Base-by-base conservation (phyloP, 2,797 vertebrate species). In the Meda fulgida region DNA sequence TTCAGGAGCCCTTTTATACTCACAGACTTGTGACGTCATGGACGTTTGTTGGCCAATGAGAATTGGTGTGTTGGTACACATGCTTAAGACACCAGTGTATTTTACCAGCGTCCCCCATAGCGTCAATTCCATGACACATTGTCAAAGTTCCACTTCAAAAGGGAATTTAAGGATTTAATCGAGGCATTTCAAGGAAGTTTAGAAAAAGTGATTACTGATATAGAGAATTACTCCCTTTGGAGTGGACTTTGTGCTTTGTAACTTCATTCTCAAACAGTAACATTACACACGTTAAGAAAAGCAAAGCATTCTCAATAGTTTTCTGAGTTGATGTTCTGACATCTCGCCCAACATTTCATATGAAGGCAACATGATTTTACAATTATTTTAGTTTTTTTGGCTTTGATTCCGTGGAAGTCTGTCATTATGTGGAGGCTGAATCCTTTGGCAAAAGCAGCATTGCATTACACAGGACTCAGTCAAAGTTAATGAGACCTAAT, bases 401-500 rank as follows among this genome's bases (percentile, higher is more conserved):
- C 40, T 79, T 66, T 1, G 38, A 48, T 48, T 79, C 2, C 16
- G 19, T 31, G 58, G 7, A 79, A 31, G 26, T 23, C 55, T 78
- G 23, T 78, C 38, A 1, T 31, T 46, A 18, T 19, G 14, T 67
- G 7, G 9, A 18, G 34, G 26, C 72, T 84, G 26, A 85, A 79
- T 48, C 34, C 5, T 83, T 85, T 48, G 66, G 58, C 51, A 83
- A 73, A 77, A 73, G 79, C 48, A 78, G 40, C 3, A 6, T 26
- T 36, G 58, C 67, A 82, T 87, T 53, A 65, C 48, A 53, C 58
- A 63, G 53, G 34, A 48, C 58, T 48, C 67, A 31, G 43, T 71
- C 48, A 81, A 58, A 81, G 66, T 81, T 60, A 81, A 81, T 77
- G 81, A 76, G 60, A 66, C 83, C 38, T 78, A 63, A 84, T 7